A percentile compares a stretch with the other conserved stretches of the same genome.
Conservation (phyloP, 2,113 vertebrate species). For the Donacobius atricapilla region DNA sequence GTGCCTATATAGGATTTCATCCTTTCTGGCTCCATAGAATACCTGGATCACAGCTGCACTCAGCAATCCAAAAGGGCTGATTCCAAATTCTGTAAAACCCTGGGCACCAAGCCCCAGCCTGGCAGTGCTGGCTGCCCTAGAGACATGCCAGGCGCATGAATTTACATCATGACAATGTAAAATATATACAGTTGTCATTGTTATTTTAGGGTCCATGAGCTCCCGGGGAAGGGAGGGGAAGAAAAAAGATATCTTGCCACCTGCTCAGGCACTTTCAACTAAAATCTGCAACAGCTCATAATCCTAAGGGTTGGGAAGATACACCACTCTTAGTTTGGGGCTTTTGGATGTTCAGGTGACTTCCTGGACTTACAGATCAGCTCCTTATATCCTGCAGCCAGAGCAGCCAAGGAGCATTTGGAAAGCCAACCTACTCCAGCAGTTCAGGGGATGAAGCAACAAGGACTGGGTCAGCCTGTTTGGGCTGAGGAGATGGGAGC, state of each 20-base stretch:
- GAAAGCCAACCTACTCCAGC: neutral
- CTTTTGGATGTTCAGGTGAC: neutral
- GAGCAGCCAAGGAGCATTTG: neutral
- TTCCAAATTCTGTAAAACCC: neutral
- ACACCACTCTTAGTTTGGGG: neutral
- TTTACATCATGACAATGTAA: neutral
- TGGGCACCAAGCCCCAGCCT: neutral
- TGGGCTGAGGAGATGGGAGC: neutral
- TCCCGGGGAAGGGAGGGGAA: neutral
- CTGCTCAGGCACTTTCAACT: neutral
- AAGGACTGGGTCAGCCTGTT: neutral
- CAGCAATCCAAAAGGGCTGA: neutral
- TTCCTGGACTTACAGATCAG: rapidly evolving
- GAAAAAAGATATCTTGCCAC: neutral
- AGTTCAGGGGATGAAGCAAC: neutral
- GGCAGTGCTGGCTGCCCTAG: neutral
- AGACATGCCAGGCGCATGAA: neutral
- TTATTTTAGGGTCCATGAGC: neutral
- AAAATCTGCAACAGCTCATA: neutral
- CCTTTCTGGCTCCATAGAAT: neutral
- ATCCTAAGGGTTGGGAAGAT: neutral
- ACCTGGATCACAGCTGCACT: neutral
- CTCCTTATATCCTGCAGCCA: neutral
- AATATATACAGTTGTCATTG: neutral
- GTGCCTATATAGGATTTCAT: neutral